Evolutionary conservation across 2,113 vertebrate genomes (phyloP), one percentile per base, ranked within the genome.

Genomic region (Amphiprion ocellaris): DNA sequence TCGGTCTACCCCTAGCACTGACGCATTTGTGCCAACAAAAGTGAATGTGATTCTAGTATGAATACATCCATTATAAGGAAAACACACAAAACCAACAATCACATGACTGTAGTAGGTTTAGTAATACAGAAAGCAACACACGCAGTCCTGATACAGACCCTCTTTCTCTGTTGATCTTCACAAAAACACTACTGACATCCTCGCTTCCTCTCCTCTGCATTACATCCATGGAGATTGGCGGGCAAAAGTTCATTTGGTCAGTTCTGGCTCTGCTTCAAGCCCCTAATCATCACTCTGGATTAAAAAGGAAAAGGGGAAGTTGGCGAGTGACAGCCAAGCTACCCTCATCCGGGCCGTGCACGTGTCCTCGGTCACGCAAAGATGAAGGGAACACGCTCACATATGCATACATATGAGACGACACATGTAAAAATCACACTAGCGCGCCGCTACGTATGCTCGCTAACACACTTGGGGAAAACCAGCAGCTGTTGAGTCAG

Each of bases 161-260:
- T 58, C 21, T 55, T 28, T 53, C 69, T 58, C 54, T 72, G 12
- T 82, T 84, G 74, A 84, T 9, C 9, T 37, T 37, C 72, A 65
- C 68, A 67, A 72, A 82, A 79, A 75, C 69, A 84, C 74, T 39
- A 61, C 73, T 49, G 52, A 74, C 69, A 56, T 83, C 70, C 74
- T 75, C 26, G 77, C 64, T 30, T 46, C 28, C 55, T 4, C 68
- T 49, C 46, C 33, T 81, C 23, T 49, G 17, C 37, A 44, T 26
- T 46, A 46, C 61, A 72, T 91, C 93, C 72, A 19, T 44, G 15
- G 50, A 79, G 67, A 74, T 24, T 15, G 74, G 44, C 39, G 46
- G 79, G 59, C 76, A 83, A 76, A 78, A 69, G 47, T 79, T 79
- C 82, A 73, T 67, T 65, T 63, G 79, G 53, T 84, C 83, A 76